Evolutionary conservation across 2,113 vertebrate species (phyloP).

Genomic region (Myiopsitta monachus): DNA sequence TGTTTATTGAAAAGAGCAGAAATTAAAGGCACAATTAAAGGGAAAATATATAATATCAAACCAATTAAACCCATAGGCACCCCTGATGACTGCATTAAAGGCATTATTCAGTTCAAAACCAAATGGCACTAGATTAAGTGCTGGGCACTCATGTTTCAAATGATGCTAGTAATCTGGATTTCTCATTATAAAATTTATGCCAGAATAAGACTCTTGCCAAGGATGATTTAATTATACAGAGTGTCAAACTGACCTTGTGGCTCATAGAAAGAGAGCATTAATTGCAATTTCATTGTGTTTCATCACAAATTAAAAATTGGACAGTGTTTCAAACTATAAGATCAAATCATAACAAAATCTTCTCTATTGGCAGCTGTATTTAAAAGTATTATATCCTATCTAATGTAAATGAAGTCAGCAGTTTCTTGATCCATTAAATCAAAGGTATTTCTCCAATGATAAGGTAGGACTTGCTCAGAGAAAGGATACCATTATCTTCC

Average conservation of each 20-base stretch:
- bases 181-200: slow-evolving; percentile 82
- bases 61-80: slow-evolving; percentile 46
- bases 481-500: not conserved
- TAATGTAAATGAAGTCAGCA: not conserved
- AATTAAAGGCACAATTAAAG: slow-evolving; percentile 43
- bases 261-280: slow-evolving; percentile 12
- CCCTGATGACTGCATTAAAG: slow-evolving; percentile 62
- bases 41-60: slow-evolving; percentile 34
- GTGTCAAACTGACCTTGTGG: slow-evolving; percentile 69
- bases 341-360: not conserved
- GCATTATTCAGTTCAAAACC: slow-evolving; percentile 63
- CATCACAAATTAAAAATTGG: slow-evolving; percentile 31
- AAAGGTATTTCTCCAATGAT: not conserved
- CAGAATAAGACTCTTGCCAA: slow-evolving; percentile 76
- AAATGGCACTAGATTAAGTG: slow-evolving; percentile 72
- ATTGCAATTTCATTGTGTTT: slow-evolving; percentile 46
- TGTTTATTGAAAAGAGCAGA: slow-evolving; percentile 40
- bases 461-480: not conserved
- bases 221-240: slow-evolving; percentile 81
- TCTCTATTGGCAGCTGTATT: not conserved
- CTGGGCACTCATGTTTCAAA: slow-evolving; percentile 79
- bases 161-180: slow-evolving; percentile 83
- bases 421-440: not conserved
- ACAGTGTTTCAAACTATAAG: not conserved
- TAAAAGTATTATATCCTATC: not conserved